phyloP scores from a whole-genome alignment of 2,113 vertebrate genomes.

The Formicarius rufipectus region DNA sequence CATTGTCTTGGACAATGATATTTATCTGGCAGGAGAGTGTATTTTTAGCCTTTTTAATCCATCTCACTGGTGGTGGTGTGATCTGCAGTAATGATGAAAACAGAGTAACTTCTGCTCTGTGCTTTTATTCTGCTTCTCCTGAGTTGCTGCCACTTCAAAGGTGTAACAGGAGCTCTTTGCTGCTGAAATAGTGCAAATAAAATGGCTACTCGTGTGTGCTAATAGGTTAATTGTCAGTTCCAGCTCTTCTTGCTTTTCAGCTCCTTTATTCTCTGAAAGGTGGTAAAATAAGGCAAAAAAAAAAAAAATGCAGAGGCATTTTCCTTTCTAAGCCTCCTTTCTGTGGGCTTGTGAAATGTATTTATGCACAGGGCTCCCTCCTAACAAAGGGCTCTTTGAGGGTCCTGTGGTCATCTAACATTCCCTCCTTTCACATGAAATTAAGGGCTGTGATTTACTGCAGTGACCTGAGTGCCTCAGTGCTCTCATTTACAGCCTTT shows the following conservation, averaged over 20 bases:
- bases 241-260: background rate
- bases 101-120: background rate
- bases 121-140: background rate
- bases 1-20: accelerated
- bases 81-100: background rate
- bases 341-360: background rate
- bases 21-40: accelerated
- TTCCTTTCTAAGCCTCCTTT: slow-evolving; percentile 36
- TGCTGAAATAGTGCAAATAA: background rate
- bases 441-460: slow-evolving; percentile 27
- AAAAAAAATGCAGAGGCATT: background rate
- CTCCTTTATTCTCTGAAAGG: background rate
- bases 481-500: background rate
- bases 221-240: background rate
- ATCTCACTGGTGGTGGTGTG: accelerated
- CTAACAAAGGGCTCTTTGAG: slow-evolving; percentile 40
- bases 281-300: slow-evolving; percentile 13
- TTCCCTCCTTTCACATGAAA: slow-evolving; percentile 33
- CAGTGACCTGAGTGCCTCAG: background rate
- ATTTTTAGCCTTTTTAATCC: background rate
- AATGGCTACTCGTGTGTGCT: background rate
- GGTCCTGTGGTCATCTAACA: background rate
- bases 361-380: slow-evolving; percentile 23
- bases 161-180: background rate
- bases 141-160: background rate